Conservation (phyloP, 2,113 vertebrate genomes). For the Dolichotis patagonum region DNA sequence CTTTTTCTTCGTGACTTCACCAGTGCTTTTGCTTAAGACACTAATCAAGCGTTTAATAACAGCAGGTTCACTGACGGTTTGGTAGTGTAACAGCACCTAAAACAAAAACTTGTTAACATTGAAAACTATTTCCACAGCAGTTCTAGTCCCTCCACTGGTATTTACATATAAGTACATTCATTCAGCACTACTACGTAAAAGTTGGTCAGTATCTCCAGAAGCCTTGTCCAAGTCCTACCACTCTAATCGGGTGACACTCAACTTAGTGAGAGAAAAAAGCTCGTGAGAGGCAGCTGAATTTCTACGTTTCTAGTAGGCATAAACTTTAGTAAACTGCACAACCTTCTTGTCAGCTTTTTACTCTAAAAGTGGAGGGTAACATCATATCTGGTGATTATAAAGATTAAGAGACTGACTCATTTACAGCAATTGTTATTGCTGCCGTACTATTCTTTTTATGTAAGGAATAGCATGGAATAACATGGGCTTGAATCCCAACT, state of each 20-base stretch:
- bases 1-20: conserved; percentile 97
- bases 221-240: background rate
- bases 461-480: background rate
- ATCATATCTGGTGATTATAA: background rate
- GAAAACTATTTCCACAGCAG: background rate
- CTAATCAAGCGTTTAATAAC: conserved; percentile 94
- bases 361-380: background rate
- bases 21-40: conserved; percentile 96
- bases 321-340: background rate
- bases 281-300: background rate
- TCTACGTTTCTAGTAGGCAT: background rate
- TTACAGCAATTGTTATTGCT: background rate
- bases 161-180: background rate
- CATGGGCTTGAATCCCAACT: background rate
- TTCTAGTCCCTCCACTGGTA: background rate
- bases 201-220: background rate
- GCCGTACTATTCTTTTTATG: background rate
- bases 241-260: background rate
- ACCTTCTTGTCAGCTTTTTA: background rate
- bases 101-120: conserved; percentile 25
- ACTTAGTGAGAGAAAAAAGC: background rate
- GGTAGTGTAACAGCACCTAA: conserved; percentile 97
- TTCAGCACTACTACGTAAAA: background rate
- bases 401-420: background rate
- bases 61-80: conserved; percentile 97